Evolutionary conservation across 2,797 vertebrate genomes (phyloP), one percentile per base, ranked within the genome.

Genomic region (Champsocephalus gunnari): DNA sequence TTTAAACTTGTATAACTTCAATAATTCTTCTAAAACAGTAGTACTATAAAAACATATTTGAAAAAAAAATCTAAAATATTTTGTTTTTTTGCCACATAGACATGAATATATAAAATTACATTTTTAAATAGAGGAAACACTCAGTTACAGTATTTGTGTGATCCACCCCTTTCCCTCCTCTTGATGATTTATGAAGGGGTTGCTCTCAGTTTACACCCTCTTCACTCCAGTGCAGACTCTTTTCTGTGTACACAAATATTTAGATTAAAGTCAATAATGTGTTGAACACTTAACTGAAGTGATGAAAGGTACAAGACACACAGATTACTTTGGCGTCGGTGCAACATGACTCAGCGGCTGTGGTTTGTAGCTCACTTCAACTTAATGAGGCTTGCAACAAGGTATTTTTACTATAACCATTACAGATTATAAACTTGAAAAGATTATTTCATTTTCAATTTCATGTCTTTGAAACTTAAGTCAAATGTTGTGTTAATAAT

Each of bases 211-310:
- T 34, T 13, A 72, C 13, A 24, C 0, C 0, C 0, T 5, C 1
- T 2, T 84, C 74, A 89, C 10, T 57, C 57, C 73, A 0, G 0
- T 0, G 77, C 89, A 90, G 55, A 3, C 67, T 0, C 0, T 13
- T 0, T 0, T 0, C 90, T 92, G 82, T 9, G 24, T 24, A 81
- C 12, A 85, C 16, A 82, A 54, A 80, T 11, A 65, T 48, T 60
- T 13, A 69, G 3, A 70, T 28, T 28, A 50, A 34, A 56, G 19
- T 2, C 19, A 19, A 16, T 41, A 3, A 24, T 12, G 32, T 19
- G 28, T 28, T 28, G 28, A 28, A 28, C 28, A 28, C 13, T 32
- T 68, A 13, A 56, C 2, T 14, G 50, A 44, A 21, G 41, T 43
- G 12, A 28, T 34, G 14, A 50, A 7, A 51, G 11, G 45, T 28